These are phyloP conservation scores for Hymenopus coronatus DNA, from an alignment of 2,888 invertebrate genomes.

Conservation along the genomic window DNA sequence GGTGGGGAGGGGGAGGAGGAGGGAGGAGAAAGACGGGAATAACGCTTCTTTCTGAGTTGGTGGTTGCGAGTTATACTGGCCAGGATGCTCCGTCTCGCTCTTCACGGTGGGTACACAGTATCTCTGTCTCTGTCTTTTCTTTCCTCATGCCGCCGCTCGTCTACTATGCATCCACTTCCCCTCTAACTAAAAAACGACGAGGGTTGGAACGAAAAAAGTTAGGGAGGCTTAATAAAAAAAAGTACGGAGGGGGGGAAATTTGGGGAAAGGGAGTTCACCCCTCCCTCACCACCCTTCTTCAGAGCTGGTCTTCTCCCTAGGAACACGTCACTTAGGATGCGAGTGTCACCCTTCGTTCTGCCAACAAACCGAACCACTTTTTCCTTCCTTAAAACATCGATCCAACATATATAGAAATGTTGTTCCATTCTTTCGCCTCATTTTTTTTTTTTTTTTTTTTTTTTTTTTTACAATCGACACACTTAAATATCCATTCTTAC, in stretches of 20 bases:
- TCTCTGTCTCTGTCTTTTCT: not conserved
- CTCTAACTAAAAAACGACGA: conserved; percentile 20
- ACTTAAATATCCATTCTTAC: no score
- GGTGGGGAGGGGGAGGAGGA: conserved; percentile 11
- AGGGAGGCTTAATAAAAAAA: conserved; percentile 21
- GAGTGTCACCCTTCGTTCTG: conserved; percentile 10
- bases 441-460: no score
- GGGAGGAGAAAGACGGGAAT: conserved; percentile 28
- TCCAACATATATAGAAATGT: not conserved
- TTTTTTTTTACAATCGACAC: no score
- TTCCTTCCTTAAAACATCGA: conserved; percentile 1
- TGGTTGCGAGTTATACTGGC: not conserved
- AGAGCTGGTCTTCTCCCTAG: not conserved
- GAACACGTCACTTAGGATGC: not conserved
- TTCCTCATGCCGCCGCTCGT: not conserved
- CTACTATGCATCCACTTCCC: conserved; percentile 24
- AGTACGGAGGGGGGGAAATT: not conserved
- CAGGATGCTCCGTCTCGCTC: not conserved
- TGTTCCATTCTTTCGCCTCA: no score
- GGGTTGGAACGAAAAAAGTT: conserved; percentile 11
- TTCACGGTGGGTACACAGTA: not conserved
- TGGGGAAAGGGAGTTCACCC: not conserved
- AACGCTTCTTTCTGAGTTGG: conserved; percentile 30
- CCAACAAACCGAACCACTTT: conserved; percentile 7
- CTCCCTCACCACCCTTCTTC: conserved; percentile 1